Percentiles rank a stretch among this genome's conserved stretches.
Evolutionary conservation across 2,113 vertebrate genomes (phyloP).

Genomic region (Asarcornis scutulata): DNA sequence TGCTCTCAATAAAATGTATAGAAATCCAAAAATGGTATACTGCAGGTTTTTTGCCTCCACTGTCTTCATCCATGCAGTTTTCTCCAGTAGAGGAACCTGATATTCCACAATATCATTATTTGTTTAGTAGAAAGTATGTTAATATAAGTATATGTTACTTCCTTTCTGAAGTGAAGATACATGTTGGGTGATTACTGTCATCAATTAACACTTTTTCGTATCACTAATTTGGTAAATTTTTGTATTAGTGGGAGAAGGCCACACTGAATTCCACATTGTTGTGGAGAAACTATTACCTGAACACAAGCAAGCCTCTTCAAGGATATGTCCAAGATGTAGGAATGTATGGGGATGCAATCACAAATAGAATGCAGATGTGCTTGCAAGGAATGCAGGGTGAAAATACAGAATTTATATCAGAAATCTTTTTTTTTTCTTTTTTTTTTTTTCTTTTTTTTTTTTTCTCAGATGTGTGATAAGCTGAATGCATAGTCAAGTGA

Average conservation of each 20-base stretch:
- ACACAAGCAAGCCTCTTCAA: background rate
- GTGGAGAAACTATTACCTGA: background rate
- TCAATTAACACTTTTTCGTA: background rate
- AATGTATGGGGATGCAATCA: background rate
- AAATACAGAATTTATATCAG: background rate
- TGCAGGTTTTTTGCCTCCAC: background rate
- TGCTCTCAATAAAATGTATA: too few species aligned
- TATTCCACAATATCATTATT: background rate
- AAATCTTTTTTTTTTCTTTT: background rate
- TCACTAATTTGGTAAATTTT: background rate
- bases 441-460: background rate
- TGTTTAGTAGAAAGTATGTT: background rate
- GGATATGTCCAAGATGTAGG: accelerated
- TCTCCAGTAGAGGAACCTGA: background rate
- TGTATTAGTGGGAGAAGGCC: background rate
- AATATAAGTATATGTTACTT: background rate
- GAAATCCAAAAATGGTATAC: too few species aligned
- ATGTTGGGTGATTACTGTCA: accelerated
- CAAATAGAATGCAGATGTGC: background rate
- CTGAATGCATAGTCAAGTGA: background rate
- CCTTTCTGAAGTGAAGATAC: background rate
- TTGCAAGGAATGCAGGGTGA: accelerated
- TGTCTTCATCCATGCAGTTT: background rate
- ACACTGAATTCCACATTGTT: background rate
- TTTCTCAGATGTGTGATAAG: background rate